phyloP scores from a whole-genome alignment of 2,797 vertebrate genomes.

The Pangasius macronema region DNA sequence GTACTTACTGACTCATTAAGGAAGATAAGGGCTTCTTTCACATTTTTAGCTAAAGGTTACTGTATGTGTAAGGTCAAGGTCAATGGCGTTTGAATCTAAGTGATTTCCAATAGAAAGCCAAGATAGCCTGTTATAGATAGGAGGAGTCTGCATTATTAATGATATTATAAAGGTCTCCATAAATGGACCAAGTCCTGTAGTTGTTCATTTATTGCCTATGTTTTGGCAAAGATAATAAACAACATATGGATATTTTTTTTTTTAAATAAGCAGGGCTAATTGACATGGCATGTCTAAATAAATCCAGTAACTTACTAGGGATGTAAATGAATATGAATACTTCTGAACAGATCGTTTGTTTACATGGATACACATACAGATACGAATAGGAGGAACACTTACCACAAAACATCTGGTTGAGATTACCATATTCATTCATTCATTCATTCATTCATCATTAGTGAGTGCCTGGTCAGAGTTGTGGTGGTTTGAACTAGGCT shows the following conservation, averaged over 20 bases:
- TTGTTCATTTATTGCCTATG: not conserved
- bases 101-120: constrained; percentile 1
- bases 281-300: not conserved
- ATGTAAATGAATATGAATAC: not conserved
- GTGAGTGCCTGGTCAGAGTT: not conserved
- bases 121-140: not conserved
- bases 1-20: constrained; percentile 75
- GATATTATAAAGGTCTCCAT: not conserved
- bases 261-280: not conserved
- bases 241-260: not conserved
- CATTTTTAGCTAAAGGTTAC: constrained; percentile 26
- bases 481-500: not conserved
- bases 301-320: not conserved
- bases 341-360: no score
- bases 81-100: constrained; percentile 7
- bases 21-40: constrained; percentile 26
- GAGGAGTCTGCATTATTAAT: not conserved
- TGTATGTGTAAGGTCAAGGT: constrained; percentile 19
- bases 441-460: not conserved
- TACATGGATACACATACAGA: no score
- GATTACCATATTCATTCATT: not conserved
- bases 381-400: not conserved
- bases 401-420: not conserved
- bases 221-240: not conserved
- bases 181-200: not conserved